Percentiles rank a stretch among this genome's conserved stretches.
Conservation (phyloP, 2,888 invertebrate genomes). For the Aphidoletes aphidimyza region DNA sequence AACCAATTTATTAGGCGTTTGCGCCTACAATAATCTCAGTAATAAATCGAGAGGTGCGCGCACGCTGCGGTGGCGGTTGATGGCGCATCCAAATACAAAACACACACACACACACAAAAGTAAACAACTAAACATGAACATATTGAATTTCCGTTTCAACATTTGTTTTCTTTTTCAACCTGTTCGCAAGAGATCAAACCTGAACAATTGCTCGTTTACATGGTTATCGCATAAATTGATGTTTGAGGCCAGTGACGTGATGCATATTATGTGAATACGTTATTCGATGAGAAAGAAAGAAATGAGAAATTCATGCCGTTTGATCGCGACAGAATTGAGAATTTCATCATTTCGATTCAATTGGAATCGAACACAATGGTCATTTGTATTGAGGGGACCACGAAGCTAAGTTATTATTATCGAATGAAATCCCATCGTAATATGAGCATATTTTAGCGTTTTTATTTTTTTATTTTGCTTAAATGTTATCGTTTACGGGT, state of each 20-base stretch:
- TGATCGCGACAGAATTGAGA: too few species aligned
- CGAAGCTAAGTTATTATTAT: background rate
- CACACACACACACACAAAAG: background rate
- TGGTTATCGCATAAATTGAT: too few species aligned
- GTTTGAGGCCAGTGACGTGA: too few species aligned
- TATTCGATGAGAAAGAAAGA: too few species aligned
- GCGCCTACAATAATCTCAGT: too few species aligned
- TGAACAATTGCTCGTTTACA: background rate
- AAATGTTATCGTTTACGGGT: background rate
- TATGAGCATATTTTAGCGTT: conserved; percentile 25
- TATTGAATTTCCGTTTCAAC: conserved; percentile 14
- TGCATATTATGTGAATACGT: too few species aligned
- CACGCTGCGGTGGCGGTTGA: too few species aligned
- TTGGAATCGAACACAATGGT: too few species aligned
- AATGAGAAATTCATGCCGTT: too few species aligned
- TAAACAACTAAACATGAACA: background rate
- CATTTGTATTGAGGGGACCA: too few species aligned
- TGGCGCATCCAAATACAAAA: background rate
- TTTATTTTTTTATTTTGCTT: background rate
- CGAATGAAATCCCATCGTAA: background rate
- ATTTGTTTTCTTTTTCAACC: conserved; percentile 32
- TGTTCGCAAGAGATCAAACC: background rate
- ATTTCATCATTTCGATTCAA: too few species aligned
- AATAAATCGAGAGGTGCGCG: too few species aligned
- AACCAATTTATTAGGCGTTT: conserved; percentile 17